Evolutionary conservation across 1,140 invertebrate species (phyloP).

Genomic region (Drosophila fuyamai): DNA sequence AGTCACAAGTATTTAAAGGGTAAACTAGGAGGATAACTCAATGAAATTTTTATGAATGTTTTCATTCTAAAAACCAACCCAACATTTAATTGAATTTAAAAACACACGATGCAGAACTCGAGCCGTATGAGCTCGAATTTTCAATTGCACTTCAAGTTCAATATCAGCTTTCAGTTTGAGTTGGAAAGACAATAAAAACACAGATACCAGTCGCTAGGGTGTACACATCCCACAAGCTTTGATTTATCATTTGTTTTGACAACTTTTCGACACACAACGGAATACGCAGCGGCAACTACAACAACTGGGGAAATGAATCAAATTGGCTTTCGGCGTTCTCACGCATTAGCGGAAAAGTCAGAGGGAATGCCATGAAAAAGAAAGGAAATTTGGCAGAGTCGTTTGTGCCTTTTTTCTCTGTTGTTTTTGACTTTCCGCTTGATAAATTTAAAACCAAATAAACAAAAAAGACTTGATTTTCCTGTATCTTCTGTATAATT

Average conservation of each 20-base stretch:
- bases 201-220: conserved; percentile 6
- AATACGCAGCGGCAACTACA: conserved; percentile 39
- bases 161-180: conserved; percentile 47
- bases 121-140: conserved; percentile 17
- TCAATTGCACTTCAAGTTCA: conserved; percentile 61
- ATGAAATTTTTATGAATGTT: too few species aligned
- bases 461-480: conserved; percentile 55
- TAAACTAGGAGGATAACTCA: too few species aligned
- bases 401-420: conserved; percentile 48
- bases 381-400: conserved; percentile 15
- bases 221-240: conserved; percentile 28
- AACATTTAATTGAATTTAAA: too few species aligned
- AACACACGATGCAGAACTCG: conserved; percentile 1
- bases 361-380: conserved; percentile 26
- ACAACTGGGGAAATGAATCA: conserved; percentile 50
- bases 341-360: conserved; percentile 67
- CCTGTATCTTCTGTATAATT: conserved; percentile 11
- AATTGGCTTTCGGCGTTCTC: conserved; percentile 69
- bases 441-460: conserved; percentile 78
- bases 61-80: too few species aligned
- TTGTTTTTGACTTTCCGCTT: conserved; percentile 72
- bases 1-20: neutral
- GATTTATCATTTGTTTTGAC: conserved; percentile 82
- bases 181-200: conserved; percentile 40
- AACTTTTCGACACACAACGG: conserved; percentile 67